These are phyloP conservation scores for Graptemys geographica DNA, from an alignment of 2,797 vertebrate genomes.

Conservation along the genomic window DNA sequence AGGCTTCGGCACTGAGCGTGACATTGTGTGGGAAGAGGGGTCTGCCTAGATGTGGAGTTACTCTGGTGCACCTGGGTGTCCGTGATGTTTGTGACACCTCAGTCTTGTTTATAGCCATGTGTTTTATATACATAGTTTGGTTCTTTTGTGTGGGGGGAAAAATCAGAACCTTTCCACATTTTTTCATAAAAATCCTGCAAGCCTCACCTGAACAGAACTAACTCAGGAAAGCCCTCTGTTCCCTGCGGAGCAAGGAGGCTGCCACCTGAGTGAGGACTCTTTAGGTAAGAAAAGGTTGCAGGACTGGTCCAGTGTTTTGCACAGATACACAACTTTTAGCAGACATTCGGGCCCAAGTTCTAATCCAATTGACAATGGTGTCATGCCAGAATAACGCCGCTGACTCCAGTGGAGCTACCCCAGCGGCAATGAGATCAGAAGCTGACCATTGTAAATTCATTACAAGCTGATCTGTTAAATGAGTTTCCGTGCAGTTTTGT, in stretches of 20 bases:
- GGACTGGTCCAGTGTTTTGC: neutral
- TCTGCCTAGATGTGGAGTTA: neutral
- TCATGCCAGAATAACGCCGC: neutral
- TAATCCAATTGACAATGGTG: neutral
- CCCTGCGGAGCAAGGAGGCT: fast-evolving
- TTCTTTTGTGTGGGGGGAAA: neutral
- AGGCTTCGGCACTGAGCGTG: neutral
- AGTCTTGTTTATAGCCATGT: neutral
- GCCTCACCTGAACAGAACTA: neutral
- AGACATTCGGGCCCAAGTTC: neutral
- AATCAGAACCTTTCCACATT: neutral
- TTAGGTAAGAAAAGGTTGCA: neutral
- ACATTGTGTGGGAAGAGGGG: neutral
- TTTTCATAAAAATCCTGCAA: neutral
- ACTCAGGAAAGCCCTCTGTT: fast-evolving
- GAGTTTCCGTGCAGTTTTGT: neutral
- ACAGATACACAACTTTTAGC: neutral
- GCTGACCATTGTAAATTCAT: constrained; percentile 34
- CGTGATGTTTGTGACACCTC: neutral
- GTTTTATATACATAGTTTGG: neutral
- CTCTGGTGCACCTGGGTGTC: fast-evolving
- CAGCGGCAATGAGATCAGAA: neutral
- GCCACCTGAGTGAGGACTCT: neutral
- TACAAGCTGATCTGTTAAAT: neutral
- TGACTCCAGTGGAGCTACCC: neutral